Conservation (phyloP, 23 tunicate genomes). For the Phallusia fumigata region DNA sequence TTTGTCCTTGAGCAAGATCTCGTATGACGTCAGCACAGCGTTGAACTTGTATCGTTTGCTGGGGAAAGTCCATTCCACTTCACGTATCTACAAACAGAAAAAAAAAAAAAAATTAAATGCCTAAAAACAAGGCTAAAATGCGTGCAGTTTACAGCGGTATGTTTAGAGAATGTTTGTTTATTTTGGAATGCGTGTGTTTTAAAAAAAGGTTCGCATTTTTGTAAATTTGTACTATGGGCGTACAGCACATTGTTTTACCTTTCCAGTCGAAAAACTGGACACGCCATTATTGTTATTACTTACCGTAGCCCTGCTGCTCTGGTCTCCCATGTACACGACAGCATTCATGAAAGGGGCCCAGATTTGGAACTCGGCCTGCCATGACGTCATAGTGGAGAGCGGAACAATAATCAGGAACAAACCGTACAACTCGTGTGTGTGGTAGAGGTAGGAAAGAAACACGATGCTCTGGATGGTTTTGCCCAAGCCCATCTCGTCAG, state of each 20-base stretch:
- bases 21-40: slow-evolving; percentile 91
- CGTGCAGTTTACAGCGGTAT: no score
- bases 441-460: slow-evolving; percentile 90
- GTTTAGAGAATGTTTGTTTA: no score
- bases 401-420: slow-evolving; percentile 92
- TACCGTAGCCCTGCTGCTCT: slow-evolving; percentile 77
- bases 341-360: slow-evolving; percentile 98
- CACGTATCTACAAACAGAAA: slow-evolving; percentile 59
- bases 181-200: no score
- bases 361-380: slow-evolving; percentile 93
- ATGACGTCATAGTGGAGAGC: slow-evolving; percentile 94
- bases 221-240: no score
- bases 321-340: slow-evolving; percentile 93
- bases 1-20: slow-evolving; percentile 89
- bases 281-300: neutral
- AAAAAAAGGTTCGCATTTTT: no score
- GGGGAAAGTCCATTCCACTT: slow-evolving; percentile 92
- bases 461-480: slow-evolving; percentile 92
- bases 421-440: slow-evolving; percentile 89
- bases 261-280: no score
- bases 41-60: slow-evolving; percentile 93
- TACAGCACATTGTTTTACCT: no score
- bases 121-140: no score
- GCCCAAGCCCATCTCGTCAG: slow-evolving; percentile 99
- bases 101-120: no score